Evolutionary conservation across 1,140 invertebrate species (phyloP).

Genomic region (Tetramorium alpestre): DNA sequence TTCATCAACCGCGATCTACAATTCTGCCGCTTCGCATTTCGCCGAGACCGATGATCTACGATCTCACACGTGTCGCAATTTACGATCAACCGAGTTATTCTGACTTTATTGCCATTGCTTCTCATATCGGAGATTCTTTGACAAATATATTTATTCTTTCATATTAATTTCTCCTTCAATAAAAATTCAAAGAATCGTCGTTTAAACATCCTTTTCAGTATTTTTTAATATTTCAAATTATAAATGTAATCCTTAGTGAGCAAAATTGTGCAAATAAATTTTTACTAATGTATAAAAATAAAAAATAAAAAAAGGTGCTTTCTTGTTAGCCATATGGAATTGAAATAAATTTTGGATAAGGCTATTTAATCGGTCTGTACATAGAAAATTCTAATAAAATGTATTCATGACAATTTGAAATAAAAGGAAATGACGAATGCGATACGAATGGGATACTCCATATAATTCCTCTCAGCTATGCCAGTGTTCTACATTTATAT

Average conservation of each 20-base stretch:
- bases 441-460: neutral
- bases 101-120: neutral
- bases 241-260: neutral
- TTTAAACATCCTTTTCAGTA: neutral
- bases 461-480: neutral
- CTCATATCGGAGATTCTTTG: neutral
- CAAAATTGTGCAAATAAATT: neutral
- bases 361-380: neutral
- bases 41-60: conserved; percentile 34
- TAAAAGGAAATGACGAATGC: neutral
- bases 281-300: neutral
- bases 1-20: conserved; percentile 50
- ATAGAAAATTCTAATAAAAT: neutral
- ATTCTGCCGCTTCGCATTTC: neutral
- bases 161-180: neutral
- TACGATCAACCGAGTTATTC: neutral
- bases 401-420: neutral
- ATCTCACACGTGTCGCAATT: conserved; percentile 22
- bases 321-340: neutral
- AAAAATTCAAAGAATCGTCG: neutral
- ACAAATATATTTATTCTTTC: neutral
- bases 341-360: neutral
- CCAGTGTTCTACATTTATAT: conserved; percentile 35
- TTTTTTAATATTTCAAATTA: neutral
- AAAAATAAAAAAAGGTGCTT: neutral